Evolutionary conservation across 2,888 invertebrate genomes (phyloP), one percentile per base, ranked within the genome.

Genomic region (Eupithecia centaureata): DNA sequence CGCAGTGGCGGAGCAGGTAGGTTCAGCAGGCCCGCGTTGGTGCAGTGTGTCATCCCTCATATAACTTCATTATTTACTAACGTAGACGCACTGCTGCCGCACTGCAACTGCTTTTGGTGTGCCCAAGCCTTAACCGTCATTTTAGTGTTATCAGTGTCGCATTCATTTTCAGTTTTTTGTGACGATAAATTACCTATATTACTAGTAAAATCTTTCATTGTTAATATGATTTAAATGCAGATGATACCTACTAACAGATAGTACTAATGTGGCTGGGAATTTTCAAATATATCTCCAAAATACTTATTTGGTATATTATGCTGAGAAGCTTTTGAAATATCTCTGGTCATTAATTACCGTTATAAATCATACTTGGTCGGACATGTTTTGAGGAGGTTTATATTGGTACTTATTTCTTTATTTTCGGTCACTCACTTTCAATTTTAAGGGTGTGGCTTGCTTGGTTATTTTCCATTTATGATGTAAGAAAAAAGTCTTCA

Each of bases 301-400:
- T 72, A 65, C 68, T 72, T 47, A 12, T 47, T 68, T 57, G 54
- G 54, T 63, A 59, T 65, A 62, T 73, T 12, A 60, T 68, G 75
- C 65, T 68, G 42, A 68, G 68, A 65, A 63, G 51, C 52, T 57
- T 47, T 12, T 60, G 68, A 73, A 73, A 57, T 67, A 70, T 76
- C 65, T 64, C 63, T 61, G 79, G 74, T 70, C 76, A 81, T 83
- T 80, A 77, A 80, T 80, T 78, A 78, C 66, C 74, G 72, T 76
- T 70, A 79, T 81, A 82, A 82, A 84, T 84, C 77, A 80, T 73
- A 62, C 70, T 74, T 67, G 58, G 68, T 67, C 57, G 18, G 75
- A 73, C 73, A 54, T 72, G 67, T 74, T 66, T 69, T 27, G 35
- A 52, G 61, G 64, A 71, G 64, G 60, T 18, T 27, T 47, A 42